Base-by-base conservation (phyloP, 2,797 vertebrate species). In the Catostomus latipinnis region DNA sequence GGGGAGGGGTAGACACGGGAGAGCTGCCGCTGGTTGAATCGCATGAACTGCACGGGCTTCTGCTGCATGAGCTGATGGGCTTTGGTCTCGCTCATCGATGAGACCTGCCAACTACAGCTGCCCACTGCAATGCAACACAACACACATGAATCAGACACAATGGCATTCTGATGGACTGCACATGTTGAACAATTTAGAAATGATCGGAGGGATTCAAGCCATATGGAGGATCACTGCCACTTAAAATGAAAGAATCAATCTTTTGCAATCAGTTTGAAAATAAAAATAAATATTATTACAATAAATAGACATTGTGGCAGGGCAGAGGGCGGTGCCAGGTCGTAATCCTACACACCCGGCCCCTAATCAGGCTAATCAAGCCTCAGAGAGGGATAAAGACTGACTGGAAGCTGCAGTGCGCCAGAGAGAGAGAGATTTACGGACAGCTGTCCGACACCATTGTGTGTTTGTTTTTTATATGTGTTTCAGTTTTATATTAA, bases 51-150 rank as follows among this genome's bases (percentile, higher is more conserved):
- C 0, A 85, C 74, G 0, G 97, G 92, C 87, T 96, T 98, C 89
- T 98, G 97, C 90, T 98, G 98, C 89, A 99, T 93, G 81, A 98
- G 89, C 91, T 99, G 98, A 84, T 98, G 96, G 48, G 97, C 97
- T 91, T 96, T 96, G 52, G 96, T 96, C 92, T 99, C 98, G 0
- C 98, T 99, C 88, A 99, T 95, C 0, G 98, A 99, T 0, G 98
- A 98, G 62, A 99, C 98, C 92, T 98, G 96, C 97, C 97, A 99
- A 87, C 96, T 96, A 83, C 93, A 95, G 77, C 86, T 92, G 71
- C 93, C 96, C 94, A 82, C 2, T 75, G 70, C 6, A 49, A 12
- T 2, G 43, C 8, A n/a, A 71, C 13, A 18, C 52, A 53, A 67
- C 65, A 71, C 43, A 76, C 56, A 56, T 0, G 5, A 56, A 74